Conservation (phyloP, 2,888 invertebrate genomes). For the Ernsta delagoae region DNA sequence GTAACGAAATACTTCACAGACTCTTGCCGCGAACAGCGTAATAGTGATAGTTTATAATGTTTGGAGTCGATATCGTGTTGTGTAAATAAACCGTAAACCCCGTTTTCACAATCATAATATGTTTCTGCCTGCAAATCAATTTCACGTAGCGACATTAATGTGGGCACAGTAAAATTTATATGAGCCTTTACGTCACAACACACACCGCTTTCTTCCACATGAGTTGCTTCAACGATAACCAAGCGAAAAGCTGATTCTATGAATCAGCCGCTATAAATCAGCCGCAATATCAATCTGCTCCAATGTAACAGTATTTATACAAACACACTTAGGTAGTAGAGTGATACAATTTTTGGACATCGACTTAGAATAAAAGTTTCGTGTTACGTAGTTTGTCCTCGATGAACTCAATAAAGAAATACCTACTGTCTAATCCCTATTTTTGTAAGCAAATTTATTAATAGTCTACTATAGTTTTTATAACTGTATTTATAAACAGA, state of each 20-base stretch:
- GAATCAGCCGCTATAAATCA: constrained; percentile 22
- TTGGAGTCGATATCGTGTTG: constrained; percentile 74
- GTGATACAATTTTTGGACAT: too few species aligned
- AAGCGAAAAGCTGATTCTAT: constrained; percentile 45
- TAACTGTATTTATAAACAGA: too few species aligned
- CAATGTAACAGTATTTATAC: background rate
- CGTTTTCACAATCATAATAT: constrained; percentile 85
- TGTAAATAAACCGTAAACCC: constrained; percentile 85
- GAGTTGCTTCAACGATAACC: constrained; percentile 67
- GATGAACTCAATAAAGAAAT: too few species aligned
- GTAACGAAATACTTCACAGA: constrained; percentile 46
- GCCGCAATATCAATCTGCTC: constrained; percentile 7
- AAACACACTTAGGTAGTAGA: too few species aligned
- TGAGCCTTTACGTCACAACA: constrained; percentile 78
- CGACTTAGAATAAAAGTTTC: too few species aligned
- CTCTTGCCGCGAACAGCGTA: constrained; percentile 51
- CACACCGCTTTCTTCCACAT: constrained; percentile 70
- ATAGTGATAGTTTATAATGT: constrained; percentile 75
- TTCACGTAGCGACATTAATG: constrained; percentile 85
- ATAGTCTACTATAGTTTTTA: too few species aligned
- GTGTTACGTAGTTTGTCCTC: too few species aligned
- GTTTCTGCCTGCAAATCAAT: constrained; percentile 84
- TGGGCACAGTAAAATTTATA: constrained; percentile 84
- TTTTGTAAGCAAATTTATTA: too few species aligned
- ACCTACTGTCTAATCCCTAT: too few species aligned